Conservation (phyloP, 1,140 invertebrate species). For the Acyrthosiphon pisum region DNA sequence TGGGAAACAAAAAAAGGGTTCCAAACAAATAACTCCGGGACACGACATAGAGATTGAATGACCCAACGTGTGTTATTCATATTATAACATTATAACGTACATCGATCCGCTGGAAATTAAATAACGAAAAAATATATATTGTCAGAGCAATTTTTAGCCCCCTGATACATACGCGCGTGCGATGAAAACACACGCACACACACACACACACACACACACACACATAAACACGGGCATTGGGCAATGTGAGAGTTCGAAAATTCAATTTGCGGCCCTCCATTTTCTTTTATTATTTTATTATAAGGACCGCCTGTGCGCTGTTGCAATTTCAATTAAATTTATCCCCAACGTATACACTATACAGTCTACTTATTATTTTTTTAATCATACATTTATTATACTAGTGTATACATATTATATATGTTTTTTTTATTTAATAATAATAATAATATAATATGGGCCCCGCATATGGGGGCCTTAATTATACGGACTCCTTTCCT, state of each 20-base stretch:
- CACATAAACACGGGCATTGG: background rate
- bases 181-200: background rate
- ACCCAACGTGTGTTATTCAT: constrained; percentile 31
- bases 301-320: constrained; percentile 29
- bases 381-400: constrained; percentile 55
- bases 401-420: constrained; percentile 12
- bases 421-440: constrained; percentile 42
- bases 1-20: constrained; percentile 30
- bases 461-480: constrained; percentile 55
- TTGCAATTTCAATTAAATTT: constrained; percentile 56
- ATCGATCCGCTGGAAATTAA: constrained; percentile 44
- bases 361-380: constrained; percentile 45
- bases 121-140: constrained; percentile 44
- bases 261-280: constrained; percentile 55
- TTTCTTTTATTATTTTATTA: constrained; percentile 56
- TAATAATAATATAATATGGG: constrained; percentile 53
- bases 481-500: constrained; percentile 43
- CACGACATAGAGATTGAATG: constrained; percentile 36
- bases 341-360: constrained; percentile 7
- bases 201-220: background rate
- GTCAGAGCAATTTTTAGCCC: constrained; percentile 42
- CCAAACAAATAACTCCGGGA: constrained; percentile 42
- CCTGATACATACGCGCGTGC: background rate
- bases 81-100: constrained; percentile 39
- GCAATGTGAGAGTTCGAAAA: constrained; percentile 46